A percentile compares a stretch with the other conserved stretches of the same genome.
Conservation (phyloP, 2,113 vertebrate genomes). For the Narcine bancroftii region DNA sequence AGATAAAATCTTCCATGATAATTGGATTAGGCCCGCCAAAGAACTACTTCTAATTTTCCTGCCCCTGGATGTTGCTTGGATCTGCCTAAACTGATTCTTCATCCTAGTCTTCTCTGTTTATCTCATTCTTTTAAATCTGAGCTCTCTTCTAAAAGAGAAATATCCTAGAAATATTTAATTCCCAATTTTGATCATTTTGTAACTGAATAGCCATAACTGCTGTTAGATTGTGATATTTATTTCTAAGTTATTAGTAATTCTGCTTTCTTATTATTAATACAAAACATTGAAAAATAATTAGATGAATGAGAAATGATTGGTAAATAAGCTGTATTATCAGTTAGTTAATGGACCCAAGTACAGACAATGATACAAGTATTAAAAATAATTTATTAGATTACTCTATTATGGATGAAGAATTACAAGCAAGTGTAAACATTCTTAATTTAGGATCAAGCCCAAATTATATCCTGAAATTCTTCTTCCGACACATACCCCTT, state of each 20-base stretch:
- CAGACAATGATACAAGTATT: neutral
- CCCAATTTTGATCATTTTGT: too few relatives aligned
- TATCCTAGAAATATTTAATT: too few relatives aligned
- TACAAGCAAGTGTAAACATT: constrained; percentile 12
- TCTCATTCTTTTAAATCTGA: too few relatives aligned
- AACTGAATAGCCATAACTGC: too few relatives aligned
- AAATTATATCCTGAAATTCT: constrained; percentile 18
- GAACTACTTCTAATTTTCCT: too few relatives aligned
- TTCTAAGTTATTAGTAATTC: neutral
- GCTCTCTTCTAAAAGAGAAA: too few relatives aligned
- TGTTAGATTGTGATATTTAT: neutral
- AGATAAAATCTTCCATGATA: too few relatives aligned
- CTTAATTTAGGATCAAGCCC: constrained; percentile 8
- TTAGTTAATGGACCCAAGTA: neutral
- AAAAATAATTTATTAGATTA: neutral
- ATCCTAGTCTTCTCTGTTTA: too few relatives aligned
- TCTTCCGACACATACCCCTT: constrained; percentile 79
- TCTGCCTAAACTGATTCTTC: too few relatives aligned
- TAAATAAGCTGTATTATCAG: neutral
- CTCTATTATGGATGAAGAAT: neutral
- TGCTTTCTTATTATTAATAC: too few relatives aligned
- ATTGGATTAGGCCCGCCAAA: too few relatives aligned
- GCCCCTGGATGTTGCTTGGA: too few relatives aligned
- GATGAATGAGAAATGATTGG: constrained; percentile 3
- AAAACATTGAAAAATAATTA: neutral